Evolutionary conservation across 2,797 vertebrate genomes (phyloP).

Genomic region (Micromesistius poutassou): DNA sequence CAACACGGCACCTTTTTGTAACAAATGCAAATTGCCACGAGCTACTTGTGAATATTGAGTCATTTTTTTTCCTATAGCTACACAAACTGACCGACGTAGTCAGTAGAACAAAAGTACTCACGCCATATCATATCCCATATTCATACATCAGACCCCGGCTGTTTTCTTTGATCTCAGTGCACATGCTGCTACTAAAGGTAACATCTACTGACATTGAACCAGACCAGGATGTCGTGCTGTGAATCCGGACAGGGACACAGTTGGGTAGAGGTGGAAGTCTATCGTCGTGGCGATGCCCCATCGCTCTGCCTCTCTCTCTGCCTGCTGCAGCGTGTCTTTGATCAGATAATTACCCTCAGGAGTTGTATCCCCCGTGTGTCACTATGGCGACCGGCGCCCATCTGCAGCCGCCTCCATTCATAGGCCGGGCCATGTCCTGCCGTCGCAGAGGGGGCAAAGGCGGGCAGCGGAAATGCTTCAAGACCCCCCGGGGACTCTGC

Average conservation of each 20-base stretch:
- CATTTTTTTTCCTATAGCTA: not conserved
- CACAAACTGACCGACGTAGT: not conserved
- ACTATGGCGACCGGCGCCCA: constrained; percentile 67
- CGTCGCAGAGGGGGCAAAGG: constrained; percentile 21
- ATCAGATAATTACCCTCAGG: constrained; percentile 77
- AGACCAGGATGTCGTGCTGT: not conserved
- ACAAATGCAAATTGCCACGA: too few relatives aligned
- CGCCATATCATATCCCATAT: not conserved
- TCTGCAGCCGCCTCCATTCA: constrained; percentile 42
- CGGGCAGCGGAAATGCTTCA: not conserved
- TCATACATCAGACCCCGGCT: not conserved
- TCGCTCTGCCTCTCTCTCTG: constrained; percentile 30
- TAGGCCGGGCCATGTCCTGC: constrained; percentile 45
- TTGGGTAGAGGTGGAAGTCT: too few relatives aligned
- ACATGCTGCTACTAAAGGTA: not conserved
- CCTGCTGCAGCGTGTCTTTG: constrained; percentile 66
- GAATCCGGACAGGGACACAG: not conserved
- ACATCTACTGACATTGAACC: not conserved
- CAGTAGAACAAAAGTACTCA: not conserved
- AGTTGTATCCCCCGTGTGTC: constrained; percentile 68
- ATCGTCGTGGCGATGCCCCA: constrained; percentile 40
- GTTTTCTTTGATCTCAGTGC: not conserved
- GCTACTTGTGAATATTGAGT: not conserved
- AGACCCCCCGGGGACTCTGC: not conserved
- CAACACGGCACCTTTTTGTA: too few relatives aligned